These are phyloP conservation scores for Apis laboriosa DNA, from an alignment of 1,140 invertebrate species.

Conservation along the genomic window DNA sequence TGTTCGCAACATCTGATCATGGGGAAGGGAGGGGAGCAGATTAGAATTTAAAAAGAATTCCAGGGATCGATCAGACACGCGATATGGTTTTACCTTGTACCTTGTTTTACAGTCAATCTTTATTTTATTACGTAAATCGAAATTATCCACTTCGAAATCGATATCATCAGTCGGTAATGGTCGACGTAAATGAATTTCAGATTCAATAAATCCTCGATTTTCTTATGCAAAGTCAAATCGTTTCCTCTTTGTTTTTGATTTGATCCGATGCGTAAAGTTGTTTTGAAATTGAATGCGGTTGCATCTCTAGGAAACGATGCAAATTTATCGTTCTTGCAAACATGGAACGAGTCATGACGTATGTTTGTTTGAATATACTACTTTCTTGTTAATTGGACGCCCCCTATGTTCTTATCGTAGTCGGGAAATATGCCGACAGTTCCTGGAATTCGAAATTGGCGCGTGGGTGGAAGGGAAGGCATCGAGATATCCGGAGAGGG, in stretches of 20 bases:
- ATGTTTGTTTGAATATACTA: background rate
- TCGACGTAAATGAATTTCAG: conserved; percentile 11
- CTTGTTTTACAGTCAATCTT: conserved; percentile 7
- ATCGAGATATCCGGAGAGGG: conserved; percentile 24
- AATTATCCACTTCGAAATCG: conserved; percentile 2
- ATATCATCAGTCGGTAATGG: conserved; percentile 19
- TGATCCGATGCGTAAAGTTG: background rate
- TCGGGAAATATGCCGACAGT: conserved; percentile 23
- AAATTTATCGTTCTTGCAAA: background rate
- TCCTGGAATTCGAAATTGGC: conserved; percentile 47
- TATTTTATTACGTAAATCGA: conserved; percentile 31
- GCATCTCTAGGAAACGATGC: background rate
- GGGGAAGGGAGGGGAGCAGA: too few species aligned
- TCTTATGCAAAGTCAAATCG: background rate
- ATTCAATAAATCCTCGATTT: background rate
- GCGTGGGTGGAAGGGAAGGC: background rate
- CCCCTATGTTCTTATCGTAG: conserved; percentile 27
- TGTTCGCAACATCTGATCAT: background rate
- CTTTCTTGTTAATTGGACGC: conserved; percentile 31
- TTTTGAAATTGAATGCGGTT: background rate
- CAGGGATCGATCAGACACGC: background rate
- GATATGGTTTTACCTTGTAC: conserved; percentile 28
- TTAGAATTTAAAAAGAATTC: conserved; percentile 25
- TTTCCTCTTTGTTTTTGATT: background rate
- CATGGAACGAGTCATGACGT: background rate